These are phyloP conservation scores for Thalassarche chlororhynchos DNA, from an alignment of 2,113 vertebrate species.

Conservation along the genomic window DNA sequence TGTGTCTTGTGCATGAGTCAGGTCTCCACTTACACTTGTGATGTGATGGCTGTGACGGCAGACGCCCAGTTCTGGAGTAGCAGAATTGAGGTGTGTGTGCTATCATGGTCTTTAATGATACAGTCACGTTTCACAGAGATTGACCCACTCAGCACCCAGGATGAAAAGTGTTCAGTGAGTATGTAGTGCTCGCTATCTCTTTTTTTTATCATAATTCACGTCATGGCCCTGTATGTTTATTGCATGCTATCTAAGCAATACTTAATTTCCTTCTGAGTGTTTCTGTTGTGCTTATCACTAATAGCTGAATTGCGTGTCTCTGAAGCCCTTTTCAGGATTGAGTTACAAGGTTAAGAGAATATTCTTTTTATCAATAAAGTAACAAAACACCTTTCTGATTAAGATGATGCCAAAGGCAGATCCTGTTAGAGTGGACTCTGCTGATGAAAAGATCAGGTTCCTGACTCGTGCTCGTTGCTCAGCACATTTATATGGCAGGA, in stretches of 20 bases:
- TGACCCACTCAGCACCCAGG: neutral
- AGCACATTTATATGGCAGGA: neutral
- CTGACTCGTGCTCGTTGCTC: fast-evolving
- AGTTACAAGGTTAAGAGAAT: neutral
- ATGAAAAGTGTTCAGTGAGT: neutral
- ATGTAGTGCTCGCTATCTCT: fast-evolving
- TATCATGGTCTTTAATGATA: neutral
- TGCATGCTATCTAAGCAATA: neutral
- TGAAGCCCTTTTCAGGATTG: neutral
- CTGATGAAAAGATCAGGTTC: neutral
- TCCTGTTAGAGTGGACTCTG: neutral
- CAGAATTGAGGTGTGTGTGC: neutral
- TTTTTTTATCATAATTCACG: neutral
- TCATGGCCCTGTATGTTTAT: neutral
- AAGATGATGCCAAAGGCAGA: neutral
- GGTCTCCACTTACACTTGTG: neutral
- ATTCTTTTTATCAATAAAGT: neutral
- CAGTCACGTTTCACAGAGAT: neutral
- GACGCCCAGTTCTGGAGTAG: neutral
- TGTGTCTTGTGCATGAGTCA: neutral
- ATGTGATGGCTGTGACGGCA: neutral
- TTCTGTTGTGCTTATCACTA: neutral
- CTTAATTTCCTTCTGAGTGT: neutral
- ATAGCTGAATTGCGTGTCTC: neutral
- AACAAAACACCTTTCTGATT: neutral